These are phyloP conservation scores for Polypterus bichir DNA, from an alignment of 2,113 vertebrate species.

Conservation along the genomic window DNA sequence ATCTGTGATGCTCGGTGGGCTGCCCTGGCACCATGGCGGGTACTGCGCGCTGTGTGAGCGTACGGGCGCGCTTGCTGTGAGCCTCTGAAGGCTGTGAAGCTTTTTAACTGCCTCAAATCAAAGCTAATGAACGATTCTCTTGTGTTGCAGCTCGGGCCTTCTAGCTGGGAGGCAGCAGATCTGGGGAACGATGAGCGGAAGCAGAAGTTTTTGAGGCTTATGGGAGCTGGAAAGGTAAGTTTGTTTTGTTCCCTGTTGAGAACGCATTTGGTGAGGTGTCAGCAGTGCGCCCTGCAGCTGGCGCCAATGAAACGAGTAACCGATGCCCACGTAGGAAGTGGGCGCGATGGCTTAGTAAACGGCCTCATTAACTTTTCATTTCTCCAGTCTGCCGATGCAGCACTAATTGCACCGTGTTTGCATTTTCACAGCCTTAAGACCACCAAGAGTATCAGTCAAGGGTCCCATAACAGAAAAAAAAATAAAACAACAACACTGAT, in stretches of 20 bases:
- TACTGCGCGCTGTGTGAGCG: no score
- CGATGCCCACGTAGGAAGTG: not conserved
- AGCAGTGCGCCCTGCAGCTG: not conserved
- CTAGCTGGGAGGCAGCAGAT: constrained; percentile 76
- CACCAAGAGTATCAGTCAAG: no score
- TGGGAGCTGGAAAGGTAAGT: constrained; percentile 63
- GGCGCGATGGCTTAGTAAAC: constrained; percentile 19
- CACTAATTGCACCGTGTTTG: no score
- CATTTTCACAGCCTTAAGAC: constrained; percentile 12
- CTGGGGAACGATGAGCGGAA: constrained; percentile 69
- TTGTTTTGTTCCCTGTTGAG: not conserved
- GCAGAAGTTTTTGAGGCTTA: constrained; percentile 62
- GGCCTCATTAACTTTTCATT: constrained; percentile 23
- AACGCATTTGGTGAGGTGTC: not conserved
- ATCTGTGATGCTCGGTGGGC: not conserved
- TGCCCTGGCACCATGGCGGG: no score
- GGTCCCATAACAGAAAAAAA: no score
- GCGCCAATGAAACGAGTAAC: not conserved
- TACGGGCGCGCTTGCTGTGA: no score
- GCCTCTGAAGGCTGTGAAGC: not conserved
- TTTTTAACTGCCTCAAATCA: not conserved
- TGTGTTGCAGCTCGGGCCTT: constrained; percentile 49
- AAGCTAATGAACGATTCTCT: not conserved
- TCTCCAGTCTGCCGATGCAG: not conserved
- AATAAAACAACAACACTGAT: no score